Conservation (phyloP, 2,113 vertebrate species). For the Nesoenas mayeri region DNA sequence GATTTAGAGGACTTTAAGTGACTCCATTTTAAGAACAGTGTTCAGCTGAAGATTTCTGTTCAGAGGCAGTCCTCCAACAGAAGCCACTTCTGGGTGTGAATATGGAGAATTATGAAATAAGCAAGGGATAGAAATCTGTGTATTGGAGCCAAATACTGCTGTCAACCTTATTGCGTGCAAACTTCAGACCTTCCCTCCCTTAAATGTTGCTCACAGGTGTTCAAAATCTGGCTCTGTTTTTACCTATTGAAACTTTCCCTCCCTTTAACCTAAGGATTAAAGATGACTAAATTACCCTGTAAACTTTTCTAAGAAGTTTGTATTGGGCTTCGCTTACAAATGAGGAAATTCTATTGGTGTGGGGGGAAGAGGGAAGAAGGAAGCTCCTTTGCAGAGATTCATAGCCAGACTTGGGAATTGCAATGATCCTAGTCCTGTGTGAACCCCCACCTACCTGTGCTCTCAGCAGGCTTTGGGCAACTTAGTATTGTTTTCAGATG, state of each 20-base stretch:
- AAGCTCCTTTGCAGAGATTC: background rate
- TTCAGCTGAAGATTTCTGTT: background rate
- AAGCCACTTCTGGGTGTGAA: background rate
- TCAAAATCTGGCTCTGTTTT: constrained; percentile 23
- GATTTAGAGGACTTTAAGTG: background rate
- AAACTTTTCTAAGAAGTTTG: background rate
- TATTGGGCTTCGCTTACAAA: background rate
- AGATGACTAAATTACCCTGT: background rate
- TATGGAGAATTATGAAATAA: background rate
- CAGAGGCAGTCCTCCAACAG: background rate
- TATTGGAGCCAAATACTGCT: background rate
- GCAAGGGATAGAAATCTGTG: background rate
- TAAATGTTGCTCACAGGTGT: background rate
- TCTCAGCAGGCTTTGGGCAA: background rate
- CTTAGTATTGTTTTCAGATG: background rate
- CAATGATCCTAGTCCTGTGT: background rate
- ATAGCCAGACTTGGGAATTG: background rate
- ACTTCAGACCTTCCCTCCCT: background rate
- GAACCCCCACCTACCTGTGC: background rate
- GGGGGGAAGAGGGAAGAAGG: background rate
- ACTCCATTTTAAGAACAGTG: background rate
- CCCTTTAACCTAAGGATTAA: constrained; percentile 3
- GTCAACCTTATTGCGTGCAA: background rate
- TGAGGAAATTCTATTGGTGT: background rate
- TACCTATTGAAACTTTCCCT: background rate